Percentiles rank a stretch among this genome's conserved stretches.
Evolutionary conservation across 2,797 vertebrate genomes (phyloP).

Genomic region (Esox masquinongy): DNA sequence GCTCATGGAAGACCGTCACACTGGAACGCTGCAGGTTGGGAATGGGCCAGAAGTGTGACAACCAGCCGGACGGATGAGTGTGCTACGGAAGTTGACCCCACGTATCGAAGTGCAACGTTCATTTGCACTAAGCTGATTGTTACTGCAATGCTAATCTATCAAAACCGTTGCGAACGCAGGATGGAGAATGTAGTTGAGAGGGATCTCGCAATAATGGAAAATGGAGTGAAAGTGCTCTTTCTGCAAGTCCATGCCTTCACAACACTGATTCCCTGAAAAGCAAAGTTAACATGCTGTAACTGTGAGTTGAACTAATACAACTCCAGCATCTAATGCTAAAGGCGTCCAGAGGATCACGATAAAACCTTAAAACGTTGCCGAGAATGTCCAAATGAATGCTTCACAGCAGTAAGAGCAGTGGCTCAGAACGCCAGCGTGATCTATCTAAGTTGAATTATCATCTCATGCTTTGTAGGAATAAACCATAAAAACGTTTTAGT

Average conservation of each 20-base stretch:
- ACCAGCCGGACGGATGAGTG: not conserved
- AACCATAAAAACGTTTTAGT: too few relatives aligned
- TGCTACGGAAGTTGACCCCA: not conserved
- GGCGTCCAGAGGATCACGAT: too few relatives aligned
- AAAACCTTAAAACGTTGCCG: too few relatives aligned
- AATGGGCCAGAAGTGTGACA: not conserved
- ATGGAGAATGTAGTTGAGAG: not conserved
- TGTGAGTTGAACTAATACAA: not conserved
- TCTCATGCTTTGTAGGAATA: too few relatives aligned
- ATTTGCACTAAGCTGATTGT: not conserved
- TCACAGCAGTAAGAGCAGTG: too few relatives aligned
- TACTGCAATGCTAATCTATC: not conserved
- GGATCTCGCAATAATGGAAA: not conserved
- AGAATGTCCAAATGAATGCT: too few relatives aligned
- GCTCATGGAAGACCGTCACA: not conserved
- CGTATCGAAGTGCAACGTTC: not conserved
- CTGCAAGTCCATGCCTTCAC: not conserved
- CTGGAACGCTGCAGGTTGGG: not conserved
- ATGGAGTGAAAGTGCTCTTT: not conserved
- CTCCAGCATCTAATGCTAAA: too few relatives aligned
- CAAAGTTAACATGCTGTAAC: not conserved
- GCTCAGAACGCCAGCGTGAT: too few relatives aligned
- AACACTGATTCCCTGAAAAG: not conserved
- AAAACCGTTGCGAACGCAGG: not conserved
- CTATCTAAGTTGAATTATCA: too few relatives aligned